Conservation (phyloP, 2,113 vertebrate genomes). For the Thryonomys swinderianus region DNA sequence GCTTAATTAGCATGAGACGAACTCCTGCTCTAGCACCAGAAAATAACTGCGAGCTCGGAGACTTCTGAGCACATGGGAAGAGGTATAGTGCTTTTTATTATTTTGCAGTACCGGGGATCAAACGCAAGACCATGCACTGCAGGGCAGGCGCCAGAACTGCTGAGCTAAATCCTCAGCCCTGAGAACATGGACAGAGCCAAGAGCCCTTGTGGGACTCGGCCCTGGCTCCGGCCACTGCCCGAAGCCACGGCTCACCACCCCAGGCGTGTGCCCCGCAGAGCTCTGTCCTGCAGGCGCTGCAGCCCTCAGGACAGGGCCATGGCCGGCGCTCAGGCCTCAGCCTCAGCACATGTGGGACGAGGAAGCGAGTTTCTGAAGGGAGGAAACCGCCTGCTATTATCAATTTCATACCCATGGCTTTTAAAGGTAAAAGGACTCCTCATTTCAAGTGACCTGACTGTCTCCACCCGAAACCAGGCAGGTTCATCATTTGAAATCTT, state of each 20-base stretch:
- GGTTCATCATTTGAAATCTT: slow-evolving; percentile 46
- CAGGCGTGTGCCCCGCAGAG: slow-evolving; percentile 44
- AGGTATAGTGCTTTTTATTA: background rate
- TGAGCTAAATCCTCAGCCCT: too few relatives aligned
- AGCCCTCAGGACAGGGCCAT: background rate
- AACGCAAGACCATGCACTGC: too few relatives aligned
- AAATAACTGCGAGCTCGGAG: background rate
- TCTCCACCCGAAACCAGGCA: slow-evolving; percentile 45
- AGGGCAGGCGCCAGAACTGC: too few relatives aligned
- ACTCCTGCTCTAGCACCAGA: background rate
- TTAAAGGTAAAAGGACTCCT: slow-evolving; percentile 21
- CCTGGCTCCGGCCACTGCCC: slow-evolving; percentile 4
- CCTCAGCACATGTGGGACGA: slow-evolving; percentile 21
- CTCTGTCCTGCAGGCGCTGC: background rate
- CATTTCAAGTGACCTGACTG: slow-evolving; percentile 32
- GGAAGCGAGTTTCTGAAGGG: slow-evolving; percentile 26
- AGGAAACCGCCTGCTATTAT: background rate
- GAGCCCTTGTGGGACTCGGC: background rate
- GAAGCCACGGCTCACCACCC: background rate
- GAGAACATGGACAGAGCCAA: background rate
- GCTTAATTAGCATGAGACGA: background rate
- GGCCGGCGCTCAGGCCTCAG: background rate
- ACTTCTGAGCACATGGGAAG: background rate
- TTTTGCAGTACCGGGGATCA: too few relatives aligned
- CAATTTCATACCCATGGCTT: background rate